Base-by-base conservation (phyloP, 2,113 vertebrate species). In the Hiodon alosoides region DNA sequence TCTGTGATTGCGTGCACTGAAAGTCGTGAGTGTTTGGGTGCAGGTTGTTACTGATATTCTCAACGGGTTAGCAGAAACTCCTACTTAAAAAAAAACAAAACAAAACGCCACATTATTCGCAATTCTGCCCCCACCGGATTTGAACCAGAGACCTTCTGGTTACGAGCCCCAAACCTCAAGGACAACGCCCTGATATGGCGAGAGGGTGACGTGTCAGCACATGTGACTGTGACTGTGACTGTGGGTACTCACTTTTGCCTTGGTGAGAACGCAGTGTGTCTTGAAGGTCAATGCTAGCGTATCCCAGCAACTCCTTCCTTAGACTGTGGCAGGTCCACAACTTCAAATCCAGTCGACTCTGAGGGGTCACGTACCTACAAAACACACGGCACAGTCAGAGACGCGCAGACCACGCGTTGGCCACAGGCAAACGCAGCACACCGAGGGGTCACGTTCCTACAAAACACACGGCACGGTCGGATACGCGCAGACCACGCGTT, bases 291-390 rank as follows among this genome's bases (percentile, higher is more conserved):
- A 98, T 80, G 2, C 93, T 94, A 8, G 95, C 95, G 0, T 90
- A 90, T 75, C 96, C 96, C 80, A 98, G 90, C 13, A 98, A 90
- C 83, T 98, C 96, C 69, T 97, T 97, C 81, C 94, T 90, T 88
- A 96, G 86, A 8, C 95, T 94, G 83, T 98, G 95, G 85, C 95
- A 97, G 87, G 93, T 97, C 96, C 95, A 98, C 81, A 98, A 87
- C 90, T 95, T 97, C 84, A 98, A 85, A 31, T 98, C 96, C 88
- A 98, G 83, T 67, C 86, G 91, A 82, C 95, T 98, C 89, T 97
- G 94, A 75, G 96, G 92, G 0, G 96, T 96, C 83, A 98, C 94
- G 1, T 96, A 97, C 81, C 96, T 98, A 82, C 14, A 31, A 0
- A 7, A 31, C 69, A 66, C 57, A 67, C 17, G 16, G 62, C 65